Evolutionary conservation across 2,888 invertebrate genomes (phyloP), one percentile per base, ranked within the genome.

Genomic region (Cerceris ruficornis): DNA sequence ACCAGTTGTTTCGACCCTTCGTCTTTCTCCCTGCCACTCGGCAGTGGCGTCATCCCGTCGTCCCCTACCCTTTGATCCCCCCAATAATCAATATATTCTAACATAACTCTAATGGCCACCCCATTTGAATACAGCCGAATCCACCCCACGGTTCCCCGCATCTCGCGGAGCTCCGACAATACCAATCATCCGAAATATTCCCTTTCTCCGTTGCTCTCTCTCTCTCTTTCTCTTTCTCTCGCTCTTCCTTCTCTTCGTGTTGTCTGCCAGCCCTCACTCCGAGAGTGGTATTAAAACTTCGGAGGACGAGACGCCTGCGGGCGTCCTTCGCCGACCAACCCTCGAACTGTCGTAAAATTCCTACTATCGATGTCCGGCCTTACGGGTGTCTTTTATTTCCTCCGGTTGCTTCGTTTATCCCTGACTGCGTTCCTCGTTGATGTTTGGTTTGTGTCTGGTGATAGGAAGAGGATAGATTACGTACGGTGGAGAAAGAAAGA

Each of bases 21-120:
- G 85, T 88, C 87, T 87, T 87, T 84, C 87, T 79, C 82, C 81
- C 80, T 77, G 80, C 75, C 68, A 77, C 77, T 82, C 80, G 72
- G 81, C 85, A 81, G 83, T 89, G 86, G 88, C 89, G 88, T 88
- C 88, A 87, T 89, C 85, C 82, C 76, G 77, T 81, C 73, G 81
- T 79, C 88, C 88, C 89, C 89, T 88, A 89, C 89, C 88, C 91
- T 91, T 91, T 92, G 91, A 92, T 91, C 90, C 89, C 89, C 90
- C 90, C 91, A 91, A 92, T 92, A 92, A 92, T 92, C 92, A 92
- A 92, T 92, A 92, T 92, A 91, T 91, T 90, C 91, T 90, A 91
- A 89, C 92, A 90, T 91, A 91, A 92, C 90, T 92, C 91, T 92
- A 92, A 91, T 91, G 91, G 92, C 90, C 88, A 90, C 89, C 90